A percentile compares a stretch with the other conserved stretches of the same genome.
phyloP scores from a whole-genome alignment of 2,113 vertebrate genomes.

The Coregonus clupeaformis region DNA sequence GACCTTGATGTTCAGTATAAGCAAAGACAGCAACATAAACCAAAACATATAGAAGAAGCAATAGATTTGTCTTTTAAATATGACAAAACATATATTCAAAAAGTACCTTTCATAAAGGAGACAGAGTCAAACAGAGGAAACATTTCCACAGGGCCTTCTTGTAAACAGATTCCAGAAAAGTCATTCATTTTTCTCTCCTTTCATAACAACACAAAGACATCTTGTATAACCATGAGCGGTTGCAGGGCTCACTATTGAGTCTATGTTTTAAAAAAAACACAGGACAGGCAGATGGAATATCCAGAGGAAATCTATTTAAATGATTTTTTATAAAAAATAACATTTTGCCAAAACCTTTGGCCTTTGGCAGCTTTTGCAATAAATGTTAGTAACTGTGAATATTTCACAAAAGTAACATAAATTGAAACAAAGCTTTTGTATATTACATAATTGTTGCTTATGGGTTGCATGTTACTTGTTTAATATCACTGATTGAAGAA shows the following conservation, averaged over 20 bases:
- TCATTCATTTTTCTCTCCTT: not conserved
- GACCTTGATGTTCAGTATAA: slow-evolving; percentile 40
- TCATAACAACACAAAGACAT: not conserved
- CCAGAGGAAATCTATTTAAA: not conserved
- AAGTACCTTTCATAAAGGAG: not conserved
- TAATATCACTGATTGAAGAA: not conserved
- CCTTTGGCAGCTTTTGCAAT: not conserved
- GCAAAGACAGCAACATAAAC: not conserved
- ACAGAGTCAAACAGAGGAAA: not conserved
- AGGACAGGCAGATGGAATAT: not conserved
- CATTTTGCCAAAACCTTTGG: not conserved
- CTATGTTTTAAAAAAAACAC: not conserved
- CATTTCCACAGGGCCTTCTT: too few relatives aligned
- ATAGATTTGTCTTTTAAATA: not conserved
- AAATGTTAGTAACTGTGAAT: not conserved
- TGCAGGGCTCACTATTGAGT: not conserved
- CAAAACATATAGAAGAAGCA: not conserved
- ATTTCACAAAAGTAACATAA: not conserved
- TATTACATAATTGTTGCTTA: not conserved
- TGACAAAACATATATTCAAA: not conserved
- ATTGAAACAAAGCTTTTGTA: not conserved
- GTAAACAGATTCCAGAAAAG: not conserved
- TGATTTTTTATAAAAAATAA: not conserved
- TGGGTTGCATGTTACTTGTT: not conserved
- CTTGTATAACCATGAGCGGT: not conserved